Evolutionary conservation across 2,888 invertebrate genomes (phyloP).

Genomic region (Eilema griseolum): DNA sequence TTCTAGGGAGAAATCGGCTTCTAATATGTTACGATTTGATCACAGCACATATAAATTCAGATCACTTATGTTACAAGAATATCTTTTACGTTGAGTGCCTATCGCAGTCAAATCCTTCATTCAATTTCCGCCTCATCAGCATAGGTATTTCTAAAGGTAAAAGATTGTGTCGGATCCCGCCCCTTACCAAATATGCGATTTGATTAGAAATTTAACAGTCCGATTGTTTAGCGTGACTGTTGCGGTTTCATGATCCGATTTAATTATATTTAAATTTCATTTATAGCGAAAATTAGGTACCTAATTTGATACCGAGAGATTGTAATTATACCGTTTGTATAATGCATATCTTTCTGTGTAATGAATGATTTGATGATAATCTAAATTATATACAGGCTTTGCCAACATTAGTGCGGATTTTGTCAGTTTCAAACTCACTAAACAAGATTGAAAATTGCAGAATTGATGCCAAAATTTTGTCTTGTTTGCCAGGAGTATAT

Average conservation of each 20-base stretch:
- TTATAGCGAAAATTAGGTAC: background rate
- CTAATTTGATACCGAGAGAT: background rate
- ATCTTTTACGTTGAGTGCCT: conserved; percentile 1
- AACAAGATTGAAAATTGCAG: too few relatives aligned
- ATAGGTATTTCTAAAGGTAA: conserved; percentile 26
- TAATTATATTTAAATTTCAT: background rate
- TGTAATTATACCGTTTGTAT: background rate
- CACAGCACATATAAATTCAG: background rate
- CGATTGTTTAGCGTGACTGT: background rate
- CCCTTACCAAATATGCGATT: conserved; percentile 15
- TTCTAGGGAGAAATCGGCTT: too few relatives aligned
- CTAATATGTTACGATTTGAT: background rate
- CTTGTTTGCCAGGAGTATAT: too few relatives aligned
- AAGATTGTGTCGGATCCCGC: conserved; percentile 20
- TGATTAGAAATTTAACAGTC: conserved; percentile 20
- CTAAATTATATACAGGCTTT: background rate
- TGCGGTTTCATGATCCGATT: conserved; percentile 12
- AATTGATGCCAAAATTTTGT: too few relatives aligned
- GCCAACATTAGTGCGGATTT: background rate
- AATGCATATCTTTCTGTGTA: background rate
- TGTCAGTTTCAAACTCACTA: background rate
- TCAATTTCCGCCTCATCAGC: conserved; percentile 42
- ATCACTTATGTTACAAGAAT: conserved; percentile 11
- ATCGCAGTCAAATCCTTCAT: conserved; percentile 35
- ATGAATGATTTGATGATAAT: background rate